A percentile compares a stretch with the other conserved stretches of the same genome.
Evolutionary conservation across 2,888 invertebrate species (phyloP).

Genomic region (Orgyia antiqua): DNA sequence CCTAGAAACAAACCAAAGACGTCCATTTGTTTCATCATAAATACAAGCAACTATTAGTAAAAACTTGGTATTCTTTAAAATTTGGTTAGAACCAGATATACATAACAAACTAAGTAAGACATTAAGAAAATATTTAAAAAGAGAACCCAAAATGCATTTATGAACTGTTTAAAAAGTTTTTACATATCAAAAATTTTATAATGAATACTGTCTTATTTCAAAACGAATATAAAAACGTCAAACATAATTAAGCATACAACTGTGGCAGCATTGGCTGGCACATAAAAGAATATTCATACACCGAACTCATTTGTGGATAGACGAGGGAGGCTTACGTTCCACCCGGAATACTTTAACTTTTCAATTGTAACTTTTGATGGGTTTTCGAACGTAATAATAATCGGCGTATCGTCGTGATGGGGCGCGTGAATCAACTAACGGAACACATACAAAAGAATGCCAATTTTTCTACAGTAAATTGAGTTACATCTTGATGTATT

Average conservation of each 20-base stretch:
- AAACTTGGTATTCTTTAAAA: no score
- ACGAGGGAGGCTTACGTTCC: conserved; percentile 62
- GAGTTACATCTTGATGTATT: conserved; percentile 62
- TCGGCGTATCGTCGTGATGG: conserved; percentile 66
- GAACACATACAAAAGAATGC: conserved; percentile 66
- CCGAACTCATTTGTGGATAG: conserved; percentile 72
- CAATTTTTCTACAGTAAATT: conserved; percentile 73
- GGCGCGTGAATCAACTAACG: conserved; percentile 64
- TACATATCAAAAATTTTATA: conserved; percentile 18
- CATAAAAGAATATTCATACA: conserved; percentile 69
- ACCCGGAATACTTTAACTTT: conserved; percentile 76
- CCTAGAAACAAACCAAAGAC: no score
- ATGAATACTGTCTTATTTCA: conserved; percentile 26
- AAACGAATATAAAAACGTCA: conserved; percentile 31
- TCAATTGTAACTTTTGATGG: conserved; percentile 79
- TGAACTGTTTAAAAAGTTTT: conserved; percentile 13
- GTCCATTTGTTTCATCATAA: no score
- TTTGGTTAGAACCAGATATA: no score
- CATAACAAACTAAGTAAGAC: no score
- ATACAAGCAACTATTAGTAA: no score
- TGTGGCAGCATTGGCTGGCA: conserved; percentile 39
- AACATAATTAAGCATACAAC: conserved; percentile 38
- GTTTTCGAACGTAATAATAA: conserved; percentile 78
- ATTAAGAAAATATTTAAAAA: no score
- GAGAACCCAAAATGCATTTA: no score